These are phyloP conservation scores for Emydocephalus ijimae DNA, from an alignment of 2,113 vertebrate species.

Conservation along the genomic window DNA sequence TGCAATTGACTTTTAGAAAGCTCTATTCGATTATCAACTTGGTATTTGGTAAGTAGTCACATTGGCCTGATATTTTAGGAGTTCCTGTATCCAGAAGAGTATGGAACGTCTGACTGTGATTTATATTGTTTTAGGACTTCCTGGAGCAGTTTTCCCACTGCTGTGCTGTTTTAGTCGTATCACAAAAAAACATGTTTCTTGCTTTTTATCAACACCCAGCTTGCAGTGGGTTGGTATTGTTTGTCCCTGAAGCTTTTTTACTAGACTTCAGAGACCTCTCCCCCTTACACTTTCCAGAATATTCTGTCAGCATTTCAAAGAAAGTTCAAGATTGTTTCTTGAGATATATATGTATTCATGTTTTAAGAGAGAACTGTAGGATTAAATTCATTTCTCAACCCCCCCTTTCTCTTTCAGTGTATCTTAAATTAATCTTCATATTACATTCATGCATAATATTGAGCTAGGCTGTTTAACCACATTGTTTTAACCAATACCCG, in stretches of 20 bases:
- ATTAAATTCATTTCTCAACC: not conserved
- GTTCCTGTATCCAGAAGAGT: conserved; percentile 70
- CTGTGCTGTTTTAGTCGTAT: conserved; percentile 55
- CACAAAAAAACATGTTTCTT: conserved; percentile 57
- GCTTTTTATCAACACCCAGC: conserved; percentile 48
- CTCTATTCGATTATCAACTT: conserved; percentile 4
- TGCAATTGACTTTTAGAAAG: conserved; percentile 16
- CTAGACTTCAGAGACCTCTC: not conserved
- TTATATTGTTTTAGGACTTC: conserved; percentile 74
- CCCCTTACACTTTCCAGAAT: conserved; percentile 19
- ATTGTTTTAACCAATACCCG: not conserved
- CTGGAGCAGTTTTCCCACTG: conserved; percentile 69
- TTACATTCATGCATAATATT: not conserved
- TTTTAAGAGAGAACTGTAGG: not conserved
- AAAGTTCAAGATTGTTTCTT: conserved; percentile 12
- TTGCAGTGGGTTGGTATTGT: conserved; percentile 40
- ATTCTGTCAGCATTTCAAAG: conserved; percentile 1
- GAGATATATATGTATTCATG: not conserved
- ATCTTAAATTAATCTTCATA: not conserved
- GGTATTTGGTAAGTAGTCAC: conserved; percentile 32
- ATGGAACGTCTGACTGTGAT: conserved; percentile 67
- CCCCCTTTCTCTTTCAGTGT: not conserved
- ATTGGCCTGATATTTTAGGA: conserved; percentile 68
- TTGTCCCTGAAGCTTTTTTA: conserved; percentile 50
- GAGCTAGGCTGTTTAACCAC: not conserved